Percentiles rank a stretch among this genome's conserved stretches.
phyloP scores from a whole-genome alignment of 2,888 invertebrate genomes.

The Tipula unca region DNA sequence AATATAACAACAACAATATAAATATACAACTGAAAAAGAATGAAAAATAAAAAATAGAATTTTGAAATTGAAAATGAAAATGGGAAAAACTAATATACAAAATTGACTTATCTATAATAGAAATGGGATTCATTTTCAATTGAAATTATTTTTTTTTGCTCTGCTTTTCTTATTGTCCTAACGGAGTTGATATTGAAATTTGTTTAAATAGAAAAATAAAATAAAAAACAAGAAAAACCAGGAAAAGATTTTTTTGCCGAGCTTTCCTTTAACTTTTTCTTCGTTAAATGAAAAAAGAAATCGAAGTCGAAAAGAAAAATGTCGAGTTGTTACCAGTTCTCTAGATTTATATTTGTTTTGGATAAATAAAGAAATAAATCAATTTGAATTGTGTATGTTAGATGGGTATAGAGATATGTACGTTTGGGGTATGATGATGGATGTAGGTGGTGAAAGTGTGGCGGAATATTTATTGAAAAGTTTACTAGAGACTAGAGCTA shows the following conservation, averaged over 20 bases:
- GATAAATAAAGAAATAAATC: background rate
- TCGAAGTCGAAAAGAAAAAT: background rate
- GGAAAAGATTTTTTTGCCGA: background rate
- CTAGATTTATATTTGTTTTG: background rate
- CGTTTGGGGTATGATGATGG: background rate
- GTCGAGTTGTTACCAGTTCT: background rate
- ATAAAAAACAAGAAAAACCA: background rate
- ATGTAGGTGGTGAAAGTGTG: background rate
- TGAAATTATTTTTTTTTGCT: background rate
- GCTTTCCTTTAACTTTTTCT: background rate
- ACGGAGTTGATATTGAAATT: background rate
- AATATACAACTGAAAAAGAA: background rate
- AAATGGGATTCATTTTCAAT: constrained; percentile 8
- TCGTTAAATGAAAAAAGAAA: background rate
- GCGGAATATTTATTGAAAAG: background rate
- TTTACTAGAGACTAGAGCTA: background rate
- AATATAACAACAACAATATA: background rate
- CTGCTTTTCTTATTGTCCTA: background rate
- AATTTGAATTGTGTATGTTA: background rate
- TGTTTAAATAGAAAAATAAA: background rate
- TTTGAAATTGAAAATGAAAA: background rate
- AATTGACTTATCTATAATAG: constrained; percentile 8
- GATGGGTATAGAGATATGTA: background rate
- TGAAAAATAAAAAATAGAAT: background rate
- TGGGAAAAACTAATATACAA: background rate